Evolutionary conservation across 2,113 vertebrate genomes (phyloP), one percentile per base, ranked within the genome.

Genomic region (Xiphophorus hellerii): DNA sequence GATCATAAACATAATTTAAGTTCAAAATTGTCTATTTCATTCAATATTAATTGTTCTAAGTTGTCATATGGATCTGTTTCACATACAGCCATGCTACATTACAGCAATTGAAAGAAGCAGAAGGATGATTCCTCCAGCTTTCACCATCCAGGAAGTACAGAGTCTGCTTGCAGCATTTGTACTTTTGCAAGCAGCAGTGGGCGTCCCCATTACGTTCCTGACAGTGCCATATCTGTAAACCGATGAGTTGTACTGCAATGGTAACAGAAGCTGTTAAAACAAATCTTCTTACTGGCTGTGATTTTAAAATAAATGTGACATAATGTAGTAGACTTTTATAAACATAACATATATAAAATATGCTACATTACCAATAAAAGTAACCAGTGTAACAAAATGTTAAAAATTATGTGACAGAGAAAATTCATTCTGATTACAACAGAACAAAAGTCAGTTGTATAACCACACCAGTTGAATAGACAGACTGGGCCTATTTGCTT

Each of bases 121-220:
- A 39, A 89, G 51, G 10, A 72, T 31, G 1, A 78, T 54, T 42
- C 68, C 73, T 29, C 61, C 81, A 31, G 35, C 29, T 2, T 51
- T 79, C 54, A 76, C 8, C n/a, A 76, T 78, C 74, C 83, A 82
- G 67, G 71, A 73, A 28, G n/a, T 25, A 51, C 11, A 0, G 1
- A 68, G 44, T 77, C 51, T 42, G 25, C 12, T 78, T 11, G 82
- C 60, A 0, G 44, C 15, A 15, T 48, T 87, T 42, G 0, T 20
- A 14, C 5, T 69, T 1, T 10, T 2, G 80, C 91, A 92, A n/a
- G 3, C 66, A 15, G 63, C 17, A 31, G 48, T 61, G 0, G 80
- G 85, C 1, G 80, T 87, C 39, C 79, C 15, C 80, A 74, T 86
- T 73, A 92, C 68, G 4, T 88, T 37, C 35, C 78, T 79, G 54